Evolutionary conservation across 2,888 invertebrate species (phyloP), one percentile per base, ranked within the genome.

Genomic region (Orthosia gracilis): DNA sequence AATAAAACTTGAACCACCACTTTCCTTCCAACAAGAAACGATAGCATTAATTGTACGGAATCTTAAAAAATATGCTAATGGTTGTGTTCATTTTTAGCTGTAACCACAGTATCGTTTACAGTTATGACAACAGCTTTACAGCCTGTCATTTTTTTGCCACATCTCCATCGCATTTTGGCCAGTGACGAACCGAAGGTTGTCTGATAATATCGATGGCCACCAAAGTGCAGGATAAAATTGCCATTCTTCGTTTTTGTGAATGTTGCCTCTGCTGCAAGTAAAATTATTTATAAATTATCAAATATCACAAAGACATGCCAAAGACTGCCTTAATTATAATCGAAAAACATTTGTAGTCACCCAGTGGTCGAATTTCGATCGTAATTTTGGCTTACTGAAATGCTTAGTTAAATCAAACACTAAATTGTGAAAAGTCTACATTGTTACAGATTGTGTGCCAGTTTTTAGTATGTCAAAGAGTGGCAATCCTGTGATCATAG

Each of bases 401-500:
- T 59, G n/a, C n/a, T 59, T 40, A 7, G 13, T 15, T n/a, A 1
- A 59, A 59, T 59, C 13, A 59, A 40, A n/a, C 13, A 40, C 31
- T 40, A 13, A 31, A 12, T 11, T 7, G 9, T 40, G 9, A 40
- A 40, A 40, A 40, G 9, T 0, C 7, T 9, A 7, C 9, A 45
- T 57, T 45, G 23, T 73, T 73, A 40, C 63, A 73, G 74, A 15
- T 23, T 23, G 2, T 45, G n/a, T 23, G 21, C 40, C 71, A 26
- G 26, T 69, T 26, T 78, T 81, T 17, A 61, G 73, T 40, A 73
- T 58, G 0, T 50, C 78, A 13, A 79, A 45, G 7, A 17, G 50
- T 12, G 80, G 80, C 15, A 79, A 80, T 13, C 55, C 40, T 18
- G 80, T 75, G 2, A 69, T 80, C 17, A 13, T 21, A 5, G 0